A percentile compares a stretch with the other conserved stretches of the same genome.
These are phyloP conservation scores for Melanaphis sacchari DNA, from an alignment of 1,140 invertebrate genomes.

Conservation along the genomic window DNA sequence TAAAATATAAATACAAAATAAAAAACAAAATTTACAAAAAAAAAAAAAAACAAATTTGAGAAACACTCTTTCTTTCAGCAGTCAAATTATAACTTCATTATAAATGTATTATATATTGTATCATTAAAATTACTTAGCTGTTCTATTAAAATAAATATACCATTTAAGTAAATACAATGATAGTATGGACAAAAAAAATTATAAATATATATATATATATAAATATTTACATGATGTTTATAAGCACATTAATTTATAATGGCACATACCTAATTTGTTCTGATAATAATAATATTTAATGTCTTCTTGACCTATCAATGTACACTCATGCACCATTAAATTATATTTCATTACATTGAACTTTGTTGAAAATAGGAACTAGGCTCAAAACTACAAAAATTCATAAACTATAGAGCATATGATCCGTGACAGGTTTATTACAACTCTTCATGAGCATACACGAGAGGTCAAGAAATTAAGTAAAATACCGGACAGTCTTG, in stretches of 20 bases:
- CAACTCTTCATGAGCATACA: constrained; percentile 19
- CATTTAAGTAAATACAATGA: constrained; percentile 43
- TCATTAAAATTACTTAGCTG: constrained; percentile 43
- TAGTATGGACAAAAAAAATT: constrained; percentile 26
- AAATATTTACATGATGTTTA: constrained; percentile 37
- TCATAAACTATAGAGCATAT: not conserved
- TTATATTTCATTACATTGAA: not conserved
- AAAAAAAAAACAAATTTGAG: constrained; percentile 47
- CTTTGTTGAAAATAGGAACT: constrained; percentile 40
- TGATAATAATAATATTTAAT: constrained; percentile 33
- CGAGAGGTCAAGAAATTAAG: constrained; percentile 39
- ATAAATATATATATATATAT: not conserved
- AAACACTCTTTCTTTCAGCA: constrained; percentile 37
- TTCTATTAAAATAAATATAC: constrained; percentile 49
- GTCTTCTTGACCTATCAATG: constrained; percentile 47
- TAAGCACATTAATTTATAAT: constrained; percentile 55
- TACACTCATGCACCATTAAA: not conserved
- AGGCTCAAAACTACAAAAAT: not conserved
- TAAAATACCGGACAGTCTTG: constrained; percentile 49
- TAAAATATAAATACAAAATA: constrained; percentile 4
- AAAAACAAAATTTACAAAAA: constrained; percentile 56
- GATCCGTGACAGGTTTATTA: not conserved
- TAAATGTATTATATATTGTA: constrained; percentile 19
- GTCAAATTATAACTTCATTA: constrained; percentile 47
- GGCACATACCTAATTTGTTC: constrained; percentile 50